A percentile compares a stretch with the other conserved stretches of the same genome.
Conservation (phyloP, 2,113 vertebrate genomes). For the Cyphomyrus discorhynchus region DNA sequence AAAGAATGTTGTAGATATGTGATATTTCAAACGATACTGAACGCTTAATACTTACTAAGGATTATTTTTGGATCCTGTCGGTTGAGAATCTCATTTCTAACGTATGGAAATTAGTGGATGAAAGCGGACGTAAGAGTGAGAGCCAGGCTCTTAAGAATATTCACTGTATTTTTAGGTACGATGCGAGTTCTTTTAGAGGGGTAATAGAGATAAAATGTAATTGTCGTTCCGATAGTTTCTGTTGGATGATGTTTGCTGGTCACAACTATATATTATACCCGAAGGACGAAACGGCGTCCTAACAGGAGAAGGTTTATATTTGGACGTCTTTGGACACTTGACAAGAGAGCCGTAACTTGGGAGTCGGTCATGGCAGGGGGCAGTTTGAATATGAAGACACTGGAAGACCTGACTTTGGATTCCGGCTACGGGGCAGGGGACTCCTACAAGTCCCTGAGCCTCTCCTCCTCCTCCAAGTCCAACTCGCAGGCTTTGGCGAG, state of each 20-base stretch:
- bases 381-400: conserved; percentile 68
- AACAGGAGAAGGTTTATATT: background rate
- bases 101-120: background rate
- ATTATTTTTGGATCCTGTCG: background rate
- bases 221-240: background rate
- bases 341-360: background rate
- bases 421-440: conserved; percentile 83
- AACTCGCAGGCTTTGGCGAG: conserved; percentile 67
- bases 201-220: background rate
- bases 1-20: background rate
- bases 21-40: background rate
- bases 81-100: background rate
- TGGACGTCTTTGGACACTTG: background rate
- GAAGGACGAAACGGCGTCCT: background rate
- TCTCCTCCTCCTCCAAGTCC: conserved; percentile 74
- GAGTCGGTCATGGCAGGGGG: conserved; percentile 67
- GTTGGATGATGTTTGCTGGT: background rate
- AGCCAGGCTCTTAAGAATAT: background rate
- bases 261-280: background rate
- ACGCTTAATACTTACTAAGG: background rate
- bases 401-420: conserved; percentile 85
- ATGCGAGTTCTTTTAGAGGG: background rate
- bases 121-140: background rate
- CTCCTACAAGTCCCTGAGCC: conserved; percentile 76
- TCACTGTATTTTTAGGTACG: background rate